phyloP scores from a whole-genome alignment of 2,113 vertebrate species.

The Ceyx margarethae region DNA sequence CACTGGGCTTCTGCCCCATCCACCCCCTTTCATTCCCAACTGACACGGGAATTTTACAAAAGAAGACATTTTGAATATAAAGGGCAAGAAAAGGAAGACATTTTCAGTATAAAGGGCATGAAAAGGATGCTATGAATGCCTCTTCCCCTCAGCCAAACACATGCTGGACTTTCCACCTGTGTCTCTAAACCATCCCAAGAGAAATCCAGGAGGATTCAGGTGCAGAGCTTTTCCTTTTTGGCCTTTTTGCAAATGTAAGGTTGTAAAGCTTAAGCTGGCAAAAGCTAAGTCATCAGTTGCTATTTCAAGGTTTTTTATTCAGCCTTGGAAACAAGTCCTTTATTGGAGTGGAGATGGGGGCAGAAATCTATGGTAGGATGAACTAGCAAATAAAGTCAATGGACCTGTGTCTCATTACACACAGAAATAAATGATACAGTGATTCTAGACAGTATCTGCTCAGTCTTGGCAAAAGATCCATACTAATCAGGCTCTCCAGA shows the following conservation, averaged over 20 bases:
- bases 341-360: background rate
- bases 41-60: conserved; percentile 6
- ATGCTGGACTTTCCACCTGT: background rate
- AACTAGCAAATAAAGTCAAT: background rate
- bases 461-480: background rate
- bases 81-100: background rate
- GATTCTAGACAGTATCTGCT: background rate
- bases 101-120: conserved; percentile 14
- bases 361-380: background rate
- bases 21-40: background rate
- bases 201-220: background rate
- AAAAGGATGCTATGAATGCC: background rate
- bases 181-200: background rate
- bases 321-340: background rate
- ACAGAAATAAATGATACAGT: background rate
- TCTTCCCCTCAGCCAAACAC: background rate
- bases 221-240: background rate
- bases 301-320: background rate
- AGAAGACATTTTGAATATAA: conserved; percentile 4
- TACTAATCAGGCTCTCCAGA: background rate
- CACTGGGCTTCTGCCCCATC: background rate
- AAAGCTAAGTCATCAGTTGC: background rate
- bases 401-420: background rate
- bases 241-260: background rate
- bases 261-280: background rate